Base-by-base conservation (phyloP, 2,797 vertebrate species). In the Lutjanus argentimaculatus region DNA sequence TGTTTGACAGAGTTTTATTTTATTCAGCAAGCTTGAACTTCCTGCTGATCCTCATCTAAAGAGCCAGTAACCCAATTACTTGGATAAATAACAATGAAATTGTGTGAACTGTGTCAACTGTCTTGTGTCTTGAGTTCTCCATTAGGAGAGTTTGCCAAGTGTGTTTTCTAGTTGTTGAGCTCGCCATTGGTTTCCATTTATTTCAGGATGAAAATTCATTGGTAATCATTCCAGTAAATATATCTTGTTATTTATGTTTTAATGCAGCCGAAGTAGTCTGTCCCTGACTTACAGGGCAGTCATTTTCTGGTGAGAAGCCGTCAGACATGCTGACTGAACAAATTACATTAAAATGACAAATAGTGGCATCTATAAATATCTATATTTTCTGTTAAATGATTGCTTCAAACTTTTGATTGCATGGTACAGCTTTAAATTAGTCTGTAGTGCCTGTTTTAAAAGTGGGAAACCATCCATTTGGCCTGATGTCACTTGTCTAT, bases 351-450 rank as follows among this genome's bases (percentile, higher is more conserved):
- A 55, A 69, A 73, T 30, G 19, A 16, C 4, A 70, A 67, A 45
- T 11, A 42, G 8, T 40, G 2, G 19, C 16, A 45, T 63, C 42
- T 56, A 40, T 59, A 49, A 30, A 73, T 36, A 77, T 64, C 12
- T 53, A n/a, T 69, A 25, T 67, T 57, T 16, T 64, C 11, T 55
- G 21, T 17, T 48, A 52, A 63, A 19, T 45, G 45, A 51, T 63
- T 45, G 4, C 21, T 46, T 25, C 30, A 55, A 72, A 78, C 49
- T 58, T 75, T 46, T 69, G 58, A 77, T 69, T 65, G 58, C 19
- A 72, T 57, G 22, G 53, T 56, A 42, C 5, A 57, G 67, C 22
- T 85, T 63, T 46, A 79, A 67, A 80, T 76, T 19, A 69, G 45
- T 51, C 9, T 58, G 21, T 12, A 25, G 30, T 61, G 19, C 19